These are phyloP conservation scores for Rhyacophila brunnea DNA, from an alignment of 1,140 invertebrate genomes.

Conservation along the genomic window DNA sequence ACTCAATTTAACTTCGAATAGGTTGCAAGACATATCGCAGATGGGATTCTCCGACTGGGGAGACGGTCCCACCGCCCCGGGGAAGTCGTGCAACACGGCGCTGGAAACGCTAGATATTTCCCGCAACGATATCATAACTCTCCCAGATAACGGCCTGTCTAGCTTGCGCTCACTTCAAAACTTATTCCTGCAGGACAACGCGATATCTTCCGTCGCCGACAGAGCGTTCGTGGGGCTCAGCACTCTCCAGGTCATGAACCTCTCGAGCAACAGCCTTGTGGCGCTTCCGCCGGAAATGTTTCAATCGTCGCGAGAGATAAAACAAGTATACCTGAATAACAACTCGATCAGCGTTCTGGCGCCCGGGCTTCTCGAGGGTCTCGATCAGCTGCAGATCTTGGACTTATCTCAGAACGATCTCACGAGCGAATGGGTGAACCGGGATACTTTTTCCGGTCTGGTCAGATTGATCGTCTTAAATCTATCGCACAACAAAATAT, in stretches of 20 bases:
- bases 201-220: conserved; percentile 71
- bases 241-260: conserved; percentile 68
- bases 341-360: conserved; percentile 78
- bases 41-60: conserved; percentile 72
- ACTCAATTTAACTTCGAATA: conserved; percentile 74
- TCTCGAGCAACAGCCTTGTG: conserved; percentile 74
- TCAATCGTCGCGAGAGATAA: conserved; percentile 66
- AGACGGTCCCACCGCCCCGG: conserved; percentile 52
- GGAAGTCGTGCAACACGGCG: conserved; percentile 64
- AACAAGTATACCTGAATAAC: conserved; percentile 76
- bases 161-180: conserved; percentile 66
- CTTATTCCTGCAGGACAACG: conserved; percentile 72
- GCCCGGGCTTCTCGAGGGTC: conserved; percentile 71
- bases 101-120: conserved; percentile 74
- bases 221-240: conserved; percentile 70
- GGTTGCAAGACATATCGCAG: conserved; percentile 71
- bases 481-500: conserved; percentile 72
- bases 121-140: conserved; percentile 67
- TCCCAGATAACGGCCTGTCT: conserved; percentile 70
- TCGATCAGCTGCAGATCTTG: conserved; percentile 74
- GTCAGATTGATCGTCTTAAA: conserved; percentile 73
- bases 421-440: conserved; percentile 75
- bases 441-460: conserved; percentile 75
- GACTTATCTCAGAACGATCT: conserved; percentile 79
- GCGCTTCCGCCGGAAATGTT: conserved; percentile 77